phyloP scores from a whole-genome alignment of 2,888 invertebrate genomes.

The Lasioglossum malachurum region DNA sequence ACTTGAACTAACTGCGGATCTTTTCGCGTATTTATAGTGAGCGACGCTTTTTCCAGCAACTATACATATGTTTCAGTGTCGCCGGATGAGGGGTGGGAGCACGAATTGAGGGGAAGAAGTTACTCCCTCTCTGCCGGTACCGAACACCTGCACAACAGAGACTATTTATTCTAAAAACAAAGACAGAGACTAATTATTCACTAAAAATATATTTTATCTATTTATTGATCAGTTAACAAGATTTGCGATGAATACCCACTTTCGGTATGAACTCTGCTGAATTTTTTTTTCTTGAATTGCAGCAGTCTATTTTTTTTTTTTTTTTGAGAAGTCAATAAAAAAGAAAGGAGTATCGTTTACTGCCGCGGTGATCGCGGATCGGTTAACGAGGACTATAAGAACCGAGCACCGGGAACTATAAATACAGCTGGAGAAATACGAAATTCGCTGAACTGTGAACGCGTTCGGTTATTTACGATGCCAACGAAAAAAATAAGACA shows the following conservation, averaged over 20 bases:
- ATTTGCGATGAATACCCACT: neutral
- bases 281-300: neutral
- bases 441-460: slow-evolving; percentile 11
- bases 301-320: neutral
- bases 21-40: neutral
- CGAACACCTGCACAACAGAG: too few species aligned
- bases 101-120: too few species aligned
- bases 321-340: neutral
- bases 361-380: neutral
- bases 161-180: too few species aligned
- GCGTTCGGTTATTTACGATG: slow-evolving; percentile 51
- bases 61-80: too few species aligned
- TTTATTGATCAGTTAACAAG: neutral
- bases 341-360: neutral
- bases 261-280: neutral
- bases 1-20: neutral
- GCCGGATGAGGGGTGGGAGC: too few species aligned
- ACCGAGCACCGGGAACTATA: neutral
- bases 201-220: neutral
- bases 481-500: slow-evolving; percentile 45
- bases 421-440: neutral
- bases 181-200: too few species aligned
- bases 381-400: neutral
- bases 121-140: too few species aligned
- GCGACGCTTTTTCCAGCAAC: neutral